Conservation (phyloP, 92 coral and sea anemone species). For the Pocillopora grandis region DNA sequence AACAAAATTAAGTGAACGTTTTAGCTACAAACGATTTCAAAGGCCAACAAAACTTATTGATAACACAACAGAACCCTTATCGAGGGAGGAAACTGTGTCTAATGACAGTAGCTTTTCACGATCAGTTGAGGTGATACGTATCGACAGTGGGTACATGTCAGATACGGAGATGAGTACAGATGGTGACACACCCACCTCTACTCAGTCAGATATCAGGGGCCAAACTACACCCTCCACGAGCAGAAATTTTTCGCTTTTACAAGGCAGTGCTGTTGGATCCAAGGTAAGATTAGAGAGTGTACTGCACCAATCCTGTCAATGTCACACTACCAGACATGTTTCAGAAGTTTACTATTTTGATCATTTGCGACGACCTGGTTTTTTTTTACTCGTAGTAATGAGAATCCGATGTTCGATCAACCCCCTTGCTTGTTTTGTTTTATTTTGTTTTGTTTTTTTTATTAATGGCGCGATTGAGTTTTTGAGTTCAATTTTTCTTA, state of each 20-base stretch:
- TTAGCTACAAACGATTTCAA: conserved; percentile 23
- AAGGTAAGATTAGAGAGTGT: conserved; percentile 33
- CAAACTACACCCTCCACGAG: conserved; percentile 21
- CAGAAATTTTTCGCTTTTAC: not conserved
- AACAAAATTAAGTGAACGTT: not conserved
- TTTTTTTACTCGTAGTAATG: too few relatives aligned
- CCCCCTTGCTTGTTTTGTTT: too few relatives aligned
- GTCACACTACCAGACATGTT: too few relatives aligned
- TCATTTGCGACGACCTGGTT: too few relatives aligned
- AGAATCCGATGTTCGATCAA: too few relatives aligned
- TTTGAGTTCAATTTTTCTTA: too few relatives aligned
- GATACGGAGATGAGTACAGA: conserved; percentile 75
- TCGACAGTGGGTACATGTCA: conserved; percentile 84
- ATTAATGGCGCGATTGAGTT: too few relatives aligned
- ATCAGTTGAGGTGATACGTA: conserved; percentile 33
- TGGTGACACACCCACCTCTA: conserved; percentile 53
- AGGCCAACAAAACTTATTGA: not conserved
- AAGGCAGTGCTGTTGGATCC: conserved; percentile 48
- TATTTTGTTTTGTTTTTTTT: too few relatives aligned
- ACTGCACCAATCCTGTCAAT: too few relatives aligned
- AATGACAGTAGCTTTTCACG: not conserved
- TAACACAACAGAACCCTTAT: not conserved
- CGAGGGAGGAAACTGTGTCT: not conserved
- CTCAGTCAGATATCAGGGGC: conserved; percentile 22
- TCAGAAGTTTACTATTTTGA: too few relatives aligned